Conservation (phyloP, 2,113 vertebrate genomes). For the Lepisosteus oculatus region DNA sequence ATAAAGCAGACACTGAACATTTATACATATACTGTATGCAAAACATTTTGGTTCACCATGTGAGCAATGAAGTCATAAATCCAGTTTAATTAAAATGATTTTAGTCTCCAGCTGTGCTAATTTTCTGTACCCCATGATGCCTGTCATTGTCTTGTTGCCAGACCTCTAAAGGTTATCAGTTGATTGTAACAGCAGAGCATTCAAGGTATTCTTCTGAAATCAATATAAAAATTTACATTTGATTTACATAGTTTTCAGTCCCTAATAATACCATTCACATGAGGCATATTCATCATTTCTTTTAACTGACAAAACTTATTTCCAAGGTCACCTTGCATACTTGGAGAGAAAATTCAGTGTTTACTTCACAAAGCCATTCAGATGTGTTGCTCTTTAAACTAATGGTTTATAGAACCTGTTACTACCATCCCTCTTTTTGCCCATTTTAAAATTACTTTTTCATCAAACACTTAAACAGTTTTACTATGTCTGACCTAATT, state of each 20-base stretch:
- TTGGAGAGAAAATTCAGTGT: too few species aligned
- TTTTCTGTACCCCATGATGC: neutral
- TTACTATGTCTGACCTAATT: too few species aligned
- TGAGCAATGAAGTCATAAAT: neutral
- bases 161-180: constrained; percentile 14
- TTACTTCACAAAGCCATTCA: too few species aligned
- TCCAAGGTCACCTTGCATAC: too few species aligned
- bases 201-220: constrained; percentile 1
- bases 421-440: too few species aligned
- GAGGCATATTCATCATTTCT: too few species aligned
- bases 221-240: constrained; percentile 4
- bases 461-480: too few species aligned
- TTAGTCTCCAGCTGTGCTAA: neutral
- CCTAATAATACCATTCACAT: neutral
- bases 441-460: too few species aligned
- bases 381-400: too few species aligned
- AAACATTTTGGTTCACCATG: neutral
- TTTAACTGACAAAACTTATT: too few species aligned
- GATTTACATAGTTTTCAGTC: neutral
- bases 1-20: too few species aligned
- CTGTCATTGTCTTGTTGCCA: neutral
- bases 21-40: neutral
- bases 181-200: neutral
- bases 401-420: too few species aligned
- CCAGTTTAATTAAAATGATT: constrained; percentile 3